These are phyloP conservation scores for Apodemus agrarius DNA, from an alignment of 2,797 vertebrate species.

Conservation along the genomic window DNA sequence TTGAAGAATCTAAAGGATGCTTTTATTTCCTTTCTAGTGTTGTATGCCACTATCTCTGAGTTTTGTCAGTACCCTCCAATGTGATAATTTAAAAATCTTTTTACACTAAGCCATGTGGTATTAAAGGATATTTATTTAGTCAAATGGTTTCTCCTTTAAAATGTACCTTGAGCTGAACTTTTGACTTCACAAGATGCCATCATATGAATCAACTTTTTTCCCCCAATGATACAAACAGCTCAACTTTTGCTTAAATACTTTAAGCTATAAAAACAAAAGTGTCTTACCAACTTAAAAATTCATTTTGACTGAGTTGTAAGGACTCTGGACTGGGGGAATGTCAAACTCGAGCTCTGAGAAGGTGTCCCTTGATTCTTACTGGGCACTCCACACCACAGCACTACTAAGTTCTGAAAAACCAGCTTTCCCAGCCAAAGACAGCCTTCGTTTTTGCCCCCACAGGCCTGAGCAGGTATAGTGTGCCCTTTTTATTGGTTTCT, in stretches of 20 bases:
- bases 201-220: not conserved
- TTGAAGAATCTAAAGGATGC: conserved; percentile 33
- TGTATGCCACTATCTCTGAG: conserved; percentile 50
- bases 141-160: conserved; percentile 64
- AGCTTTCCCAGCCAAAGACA: conserved; percentile 74
- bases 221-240: not conserved
- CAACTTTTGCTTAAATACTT: conserved; percentile 60
- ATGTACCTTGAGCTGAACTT: conserved; percentile 38
- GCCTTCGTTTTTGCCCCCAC: not conserved
- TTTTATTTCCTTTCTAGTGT: conserved; percentile 59
- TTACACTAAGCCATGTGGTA: conserved; percentile 54
- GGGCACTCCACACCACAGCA: not conserved
- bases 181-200: conserved; percentile 54
- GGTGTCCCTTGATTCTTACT: not conserved
- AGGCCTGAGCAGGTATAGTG: conserved; percentile 71
- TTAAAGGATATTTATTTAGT: conserved; percentile 69
- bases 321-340: not conserved
- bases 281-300: conserved; percentile 58
- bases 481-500: conserved; percentile 87
- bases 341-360: conserved; percentile 13
- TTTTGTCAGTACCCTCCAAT: conserved; percentile 40
- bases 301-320: conserved; percentile 33
- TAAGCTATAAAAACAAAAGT: conserved; percentile 44
- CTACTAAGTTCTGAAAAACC: conserved; percentile 40
- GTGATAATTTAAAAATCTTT: conserved; percentile 66